A percentile compares a stretch with the other conserved stretches of the same genome.
phyloP scores from a whole-genome alignment of 2,113 vertebrate species.

The Hippocampus comes region DNA sequence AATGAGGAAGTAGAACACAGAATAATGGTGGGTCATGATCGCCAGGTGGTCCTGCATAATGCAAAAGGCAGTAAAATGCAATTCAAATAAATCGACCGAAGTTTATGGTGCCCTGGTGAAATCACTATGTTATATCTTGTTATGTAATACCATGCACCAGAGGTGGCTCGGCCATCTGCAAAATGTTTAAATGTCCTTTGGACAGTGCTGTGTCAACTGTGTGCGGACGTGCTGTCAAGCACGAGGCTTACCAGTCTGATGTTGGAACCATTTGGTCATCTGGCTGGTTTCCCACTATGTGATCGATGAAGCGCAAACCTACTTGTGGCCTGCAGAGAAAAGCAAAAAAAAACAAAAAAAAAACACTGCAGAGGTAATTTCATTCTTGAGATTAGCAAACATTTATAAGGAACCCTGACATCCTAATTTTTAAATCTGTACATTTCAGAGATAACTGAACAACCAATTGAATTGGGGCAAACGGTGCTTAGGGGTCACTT shows the following conservation, averaged over 20 bases:
- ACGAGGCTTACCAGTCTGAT: conserved; percentile 75
- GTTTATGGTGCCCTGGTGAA: neutral
- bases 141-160: neutral
- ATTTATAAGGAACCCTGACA: neutral
- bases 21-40: too few species aligned
- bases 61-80: too few species aligned
- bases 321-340: conserved; percentile 60
- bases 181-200: conserved; percentile 48
- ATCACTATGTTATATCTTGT: neutral
- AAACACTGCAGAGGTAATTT: neutral
- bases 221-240: conserved; percentile 40
- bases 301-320: conserved; percentile 76
- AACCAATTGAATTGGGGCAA: too few species aligned
- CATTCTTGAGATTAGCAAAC: neutral
- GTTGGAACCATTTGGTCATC: conserved; percentile 76
- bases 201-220: neutral
- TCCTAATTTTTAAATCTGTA: neutral
- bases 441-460: too few species aligned
- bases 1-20: too few species aligned
- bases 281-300: conserved; percentile 83
- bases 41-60: too few species aligned
- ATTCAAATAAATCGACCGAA: too few species aligned
- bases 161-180: neutral
- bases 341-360: neutral
- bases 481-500: too few species aligned